Evolutionary conservation across 2,113 vertebrate species (phyloP), one percentile per base, ranked within the genome.

Genomic region (Pomatostomus ruficeps): DNA sequence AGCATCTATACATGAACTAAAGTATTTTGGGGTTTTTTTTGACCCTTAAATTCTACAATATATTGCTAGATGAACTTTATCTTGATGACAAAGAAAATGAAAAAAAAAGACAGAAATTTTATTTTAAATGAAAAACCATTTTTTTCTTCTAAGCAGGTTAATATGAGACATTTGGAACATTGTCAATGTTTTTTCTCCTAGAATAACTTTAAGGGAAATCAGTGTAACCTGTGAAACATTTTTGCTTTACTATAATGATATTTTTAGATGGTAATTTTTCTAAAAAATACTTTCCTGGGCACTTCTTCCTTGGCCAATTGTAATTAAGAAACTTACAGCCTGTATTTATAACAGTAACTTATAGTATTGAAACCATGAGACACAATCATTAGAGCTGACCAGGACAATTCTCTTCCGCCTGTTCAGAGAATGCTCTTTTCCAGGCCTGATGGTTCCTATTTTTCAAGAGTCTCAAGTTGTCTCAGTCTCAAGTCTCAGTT

Each of bases 21-120:
- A 48, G 4, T 1, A 24, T 54, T 76, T n/a, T 6, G 2, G 3
- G 12, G 3, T 4, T 35, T 6, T 46, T 79, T 33, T 70, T 4
- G 1, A 43, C 7, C 14, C 61, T 65, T 52, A 61, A 73, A 36
- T 17, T 73, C 5, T 45, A 33, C 1, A 1, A 67, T 49, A 38
- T 38, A 18, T 12, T 49, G 4, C 3, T 46, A 8, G 45, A 33
- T 74, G 13, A 87, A 42, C 8, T 29, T 38, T 23, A 42, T 29
- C 14, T 40, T 62, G 17, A 48, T 4, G 4, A 48, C 68, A 76
- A 58, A 48, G 17, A 62, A 14, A 1, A 15, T 25, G 8, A 31
- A 63, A 40, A 14, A 1, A 25, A 33, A 54, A 19, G 1, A 1
- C 1, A 23, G 2, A 75, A 57, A 5, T 46, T 80, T 38, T 52